phyloP scores from a whole-genome alignment of 2,888 invertebrate species.

The Pyrrhia umbra region DNA sequence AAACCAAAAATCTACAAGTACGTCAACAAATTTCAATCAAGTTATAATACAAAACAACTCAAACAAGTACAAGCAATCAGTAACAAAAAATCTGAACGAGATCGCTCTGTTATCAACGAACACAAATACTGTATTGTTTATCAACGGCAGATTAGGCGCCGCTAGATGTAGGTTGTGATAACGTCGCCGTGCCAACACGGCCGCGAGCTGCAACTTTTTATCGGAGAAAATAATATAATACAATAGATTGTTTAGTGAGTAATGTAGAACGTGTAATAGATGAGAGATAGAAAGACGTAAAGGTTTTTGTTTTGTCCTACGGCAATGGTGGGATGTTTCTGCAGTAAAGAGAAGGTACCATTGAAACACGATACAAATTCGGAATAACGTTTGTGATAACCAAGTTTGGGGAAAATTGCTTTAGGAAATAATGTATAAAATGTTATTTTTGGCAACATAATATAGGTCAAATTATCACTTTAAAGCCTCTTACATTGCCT shows the following conservation, averaged over 20 bases:
- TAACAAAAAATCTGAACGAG: conserved; percentile 51
- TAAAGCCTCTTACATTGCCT: neutral
- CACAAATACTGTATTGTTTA: conserved; percentile 59
- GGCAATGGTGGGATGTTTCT: neutral
- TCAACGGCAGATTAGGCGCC: conserved; percentile 57
- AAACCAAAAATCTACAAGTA: neutral
- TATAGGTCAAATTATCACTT: conserved; percentile 5
- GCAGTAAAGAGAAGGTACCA: too few species aligned
- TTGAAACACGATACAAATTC: too few species aligned
- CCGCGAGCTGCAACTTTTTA: conserved; percentile 20
- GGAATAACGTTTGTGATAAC: too few species aligned
- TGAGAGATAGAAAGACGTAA: neutral
- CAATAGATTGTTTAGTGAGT: neutral
- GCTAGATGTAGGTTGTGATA: conserved; percentile 64
- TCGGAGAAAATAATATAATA: neutral
- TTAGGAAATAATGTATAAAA: neutral
- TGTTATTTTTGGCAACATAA: conserved; percentile 10
- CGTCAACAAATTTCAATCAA: conserved; percentile 7
- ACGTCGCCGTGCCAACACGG: conserved; percentile 42
- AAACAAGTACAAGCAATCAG: conserved; percentile 44
- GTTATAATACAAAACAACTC: neutral
- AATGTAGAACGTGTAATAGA: neutral
- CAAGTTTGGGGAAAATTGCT: neutral
- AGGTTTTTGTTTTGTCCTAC: neutral
- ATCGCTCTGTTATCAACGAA: conserved; percentile 54